Evolutionary conservation across 1,140 invertebrate species (phyloP), one percentile per base, ranked within the genome.

Genomic region (Stenopsyche tienmushanensis): DNA sequence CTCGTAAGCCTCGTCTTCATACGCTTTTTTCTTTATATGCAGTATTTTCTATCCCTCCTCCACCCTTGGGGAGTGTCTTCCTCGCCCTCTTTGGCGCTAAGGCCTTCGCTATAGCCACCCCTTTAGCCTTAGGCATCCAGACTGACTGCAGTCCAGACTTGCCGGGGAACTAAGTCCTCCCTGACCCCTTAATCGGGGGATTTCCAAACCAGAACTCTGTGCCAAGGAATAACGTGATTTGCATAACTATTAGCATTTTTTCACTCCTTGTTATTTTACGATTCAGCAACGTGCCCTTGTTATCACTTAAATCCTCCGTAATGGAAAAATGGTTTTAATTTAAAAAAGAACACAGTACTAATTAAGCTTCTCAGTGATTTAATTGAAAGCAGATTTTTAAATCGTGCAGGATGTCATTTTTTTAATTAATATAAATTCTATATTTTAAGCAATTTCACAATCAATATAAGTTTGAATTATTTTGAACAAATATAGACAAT

Each of bases 171-270:
- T 47, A 47, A 39, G 34, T 34, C 29, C 29, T 34, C 29, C 53
- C 26, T 18, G 26, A 57, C 29, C 25, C 53, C 26, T 57, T 41
- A 41, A 57, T 57, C 25, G 53, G 15, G 20, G 29, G 13, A 25
- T 17, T 41, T 34, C 53, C 29, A 39, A 57, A 57, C 53, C 29
- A 41, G 26, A 41, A 39, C 53, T 57, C 53, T 1, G 53, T 57
- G 53, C 53, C 57, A 60, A 60, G 20, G 29, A 44, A 44, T 60
- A 60, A 45, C 18, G 23, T 25, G 57, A 60, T 60, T 60, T 60
- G 57, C 57, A 60, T 60, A 60, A 60, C 42, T 47, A 44, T 60
- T 60, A 60, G 24, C 20, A 47, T 47, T 5, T 60, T 47, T 60
- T 44, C 15, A 42, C 20, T 29, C 5, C 29, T 47, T 17, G 15